Conservation (phyloP, 2,888 invertebrate genomes). For the Mythimna loreyi region DNA sequence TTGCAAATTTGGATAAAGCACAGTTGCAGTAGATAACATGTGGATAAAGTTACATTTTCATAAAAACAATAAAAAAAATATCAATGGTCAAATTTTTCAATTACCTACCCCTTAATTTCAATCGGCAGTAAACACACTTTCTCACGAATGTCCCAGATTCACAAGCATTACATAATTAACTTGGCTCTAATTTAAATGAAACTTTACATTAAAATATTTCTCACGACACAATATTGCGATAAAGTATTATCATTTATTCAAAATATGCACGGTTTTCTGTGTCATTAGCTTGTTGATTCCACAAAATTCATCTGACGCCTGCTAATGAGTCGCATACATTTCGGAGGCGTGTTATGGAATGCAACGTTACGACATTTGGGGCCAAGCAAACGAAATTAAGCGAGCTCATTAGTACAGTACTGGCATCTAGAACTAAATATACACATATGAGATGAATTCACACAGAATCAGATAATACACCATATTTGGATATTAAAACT, state of each 20-base stretch:
- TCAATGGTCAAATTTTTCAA: background rate
- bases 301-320: constrained; percentile 74
- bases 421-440: constrained; percentile 62
- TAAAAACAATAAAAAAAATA: too few relatives aligned
- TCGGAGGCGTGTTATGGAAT: constrained; percentile 73
- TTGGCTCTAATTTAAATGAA: constrained; percentile 25
- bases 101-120: background rate
- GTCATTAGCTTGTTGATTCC: constrained; percentile 72
- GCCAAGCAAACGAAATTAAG: constrained; percentile 72
- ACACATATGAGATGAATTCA: constrained; percentile 58
- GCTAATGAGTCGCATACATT: constrained; percentile 76
- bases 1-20: too few relatives aligned
- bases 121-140: constrained; percentile 4
- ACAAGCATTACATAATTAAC: constrained; percentile 17
- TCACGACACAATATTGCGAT: constrained; percentile 45
- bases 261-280: constrained; percentile 67
- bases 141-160: constrained; percentile 19
- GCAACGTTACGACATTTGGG: constrained; percentile 71
- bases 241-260: constrained; percentile 45
- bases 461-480: constrained; percentile 61
- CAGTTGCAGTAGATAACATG: too few relatives aligned
- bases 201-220: constrained; percentile 45
- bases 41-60: too few relatives aligned
- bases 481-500: constrained; percentile 61
- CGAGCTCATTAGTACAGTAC: constrained; percentile 70